Base-by-base conservation (phyloP, 2,888 invertebrate species). In the Spodoptera picta region DNA sequence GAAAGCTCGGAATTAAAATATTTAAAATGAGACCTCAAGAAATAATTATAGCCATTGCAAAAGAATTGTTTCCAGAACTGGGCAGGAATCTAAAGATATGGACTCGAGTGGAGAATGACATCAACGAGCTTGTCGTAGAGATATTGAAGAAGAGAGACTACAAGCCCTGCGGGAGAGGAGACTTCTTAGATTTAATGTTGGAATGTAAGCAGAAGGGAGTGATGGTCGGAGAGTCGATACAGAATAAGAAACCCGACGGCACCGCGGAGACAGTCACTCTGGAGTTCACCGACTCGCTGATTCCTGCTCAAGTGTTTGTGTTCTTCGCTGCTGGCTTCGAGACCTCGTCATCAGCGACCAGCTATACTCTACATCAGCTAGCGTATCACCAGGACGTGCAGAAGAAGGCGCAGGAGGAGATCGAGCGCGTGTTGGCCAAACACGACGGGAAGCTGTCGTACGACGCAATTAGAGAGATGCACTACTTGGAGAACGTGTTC, bases 291-390 rank as follows among this genome's bases (percentile, higher is more conserved):
- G 66, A 83, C 1, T 58, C 74, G 14, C 76, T 81, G 47, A 79
- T 91, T 69, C 84, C 76, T 2, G 89, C 91, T 4, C 92, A 92
- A 73, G 84, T 89, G 4, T 89, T 89, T 23, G 69, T 92, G 11
- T 92, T 92, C 73, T 92, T 92, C 41, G 87, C 83, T 6, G 95
- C 93, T n/a, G 95, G 95, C 3, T 94, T 92, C 43, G 94, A 94
- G 71, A 94, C 95, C 0, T 92, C 93, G 0, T 92, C 95, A 0
- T 90, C 91, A 0, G 87, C 91, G 2, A 88, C 93, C 1, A 92
- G 91, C 60, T 91, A 80, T 56, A 83, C 86, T 11, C 76, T 92
- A 19, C 91, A 92, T 60, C 84, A 90, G 64, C 82, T 95, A 0
- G 93, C 95, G 0, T 87, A 81, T 44, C 77, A 94, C 60, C 90